Conservation (phyloP, 64 coral and sea anemone species). For the Stichodactyla mertensii region DNA sequence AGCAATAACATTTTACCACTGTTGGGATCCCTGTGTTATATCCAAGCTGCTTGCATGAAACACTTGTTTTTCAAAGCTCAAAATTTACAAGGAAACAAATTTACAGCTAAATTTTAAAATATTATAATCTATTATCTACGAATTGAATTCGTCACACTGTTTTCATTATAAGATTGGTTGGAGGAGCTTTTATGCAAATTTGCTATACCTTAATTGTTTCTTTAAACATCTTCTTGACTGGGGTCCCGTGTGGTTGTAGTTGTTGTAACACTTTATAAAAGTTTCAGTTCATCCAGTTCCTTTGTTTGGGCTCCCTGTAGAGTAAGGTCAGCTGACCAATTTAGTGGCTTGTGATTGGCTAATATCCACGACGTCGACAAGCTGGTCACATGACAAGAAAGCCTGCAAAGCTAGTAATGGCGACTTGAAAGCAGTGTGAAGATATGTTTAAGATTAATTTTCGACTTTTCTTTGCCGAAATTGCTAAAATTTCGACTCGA, state of each 20-base stretch:
- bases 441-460: conserved; percentile 80
- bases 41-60: no score
- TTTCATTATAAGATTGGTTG: neutral
- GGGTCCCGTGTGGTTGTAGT: neutral
- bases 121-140: neutral
- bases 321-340: conserved; percentile 4
- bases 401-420: conserved; percentile 88
- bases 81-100: no score
- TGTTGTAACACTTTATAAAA: neutral
- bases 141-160: neutral
- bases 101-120: no score
- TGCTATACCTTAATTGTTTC: neutral
- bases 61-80: no score
- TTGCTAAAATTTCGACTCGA: conserved; percentile 59
- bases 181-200: neutral
- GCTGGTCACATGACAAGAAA: conserved; percentile 79
- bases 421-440: conserved; percentile 88
- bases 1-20: no score
- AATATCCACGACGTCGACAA: neutral
- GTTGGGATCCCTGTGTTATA: no score
- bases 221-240: neutral
- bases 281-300: neutral
- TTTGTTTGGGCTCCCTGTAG: conserved; percentile 28
- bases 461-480: conserved; percentile 60
- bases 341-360: conserved; percentile 1